Evolutionary conservation across 1,140 invertebrate species (phyloP).

Genomic region (Saccostrea cuccullata): DNA sequence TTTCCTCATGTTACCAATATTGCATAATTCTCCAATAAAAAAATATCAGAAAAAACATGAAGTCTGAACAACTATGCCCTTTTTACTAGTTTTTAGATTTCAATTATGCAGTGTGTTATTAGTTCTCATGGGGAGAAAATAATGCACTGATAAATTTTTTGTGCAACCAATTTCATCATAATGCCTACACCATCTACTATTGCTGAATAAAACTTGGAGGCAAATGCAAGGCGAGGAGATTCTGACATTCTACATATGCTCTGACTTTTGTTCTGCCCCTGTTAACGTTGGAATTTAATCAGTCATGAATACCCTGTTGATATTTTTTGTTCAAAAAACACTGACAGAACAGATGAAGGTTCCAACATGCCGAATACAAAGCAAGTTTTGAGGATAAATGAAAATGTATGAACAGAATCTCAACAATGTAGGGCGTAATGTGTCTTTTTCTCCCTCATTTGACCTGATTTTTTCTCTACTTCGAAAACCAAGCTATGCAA

Average conservation of each 20-base stretch:
- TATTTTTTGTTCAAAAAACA: neutral
- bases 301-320: neutral
- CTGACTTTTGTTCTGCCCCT: neutral
- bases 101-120: neutral
- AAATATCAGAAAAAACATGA: neutral
- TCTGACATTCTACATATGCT: neutral
- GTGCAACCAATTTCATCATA: neutral
- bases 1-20: constrained; percentile 6
- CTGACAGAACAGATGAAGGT: neutral
- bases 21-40: neutral
- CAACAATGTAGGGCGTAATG: neutral
- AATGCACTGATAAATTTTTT: neutral
- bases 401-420: neutral
- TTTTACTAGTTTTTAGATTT: neutral
- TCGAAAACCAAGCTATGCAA: no score
- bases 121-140: neutral
- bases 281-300: constrained; percentile 3
- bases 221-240: neutral
- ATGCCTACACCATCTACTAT: neutral
- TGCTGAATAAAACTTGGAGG: neutral
- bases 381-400: neutral
- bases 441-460: no score
- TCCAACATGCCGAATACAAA: neutral
- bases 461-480: no score
- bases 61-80: neutral